These are phyloP conservation scores for Fragum fragum DNA, from an alignment of 2,888 invertebrate species.

Conservation along the genomic window DNA sequence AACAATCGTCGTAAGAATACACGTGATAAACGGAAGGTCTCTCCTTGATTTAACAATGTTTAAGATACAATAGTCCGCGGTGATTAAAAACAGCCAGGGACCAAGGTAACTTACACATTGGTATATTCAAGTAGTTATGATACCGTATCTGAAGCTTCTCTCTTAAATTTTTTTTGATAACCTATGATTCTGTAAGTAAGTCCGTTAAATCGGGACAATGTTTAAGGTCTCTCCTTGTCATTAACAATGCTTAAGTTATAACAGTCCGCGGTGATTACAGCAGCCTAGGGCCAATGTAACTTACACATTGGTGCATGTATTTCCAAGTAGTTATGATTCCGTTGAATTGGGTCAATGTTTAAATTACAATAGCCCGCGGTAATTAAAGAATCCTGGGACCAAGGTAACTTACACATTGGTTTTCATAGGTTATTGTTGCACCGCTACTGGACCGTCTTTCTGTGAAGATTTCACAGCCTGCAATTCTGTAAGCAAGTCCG, in stretches of 20 bases:
- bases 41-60: neutral
- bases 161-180: too few species aligned
- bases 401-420: constrained; percentile 44
- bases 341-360: neutral
- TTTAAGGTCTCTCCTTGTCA: neutral
- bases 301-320: constrained; percentile 36
- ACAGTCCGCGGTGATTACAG: constrained; percentile 16
- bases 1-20: too few species aligned
- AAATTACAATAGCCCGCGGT: constrained; percentile 44
- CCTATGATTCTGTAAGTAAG: too few species aligned
- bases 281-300: constrained; percentile 34
- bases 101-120: constrained; percentile 48
- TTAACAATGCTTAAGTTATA: constrained; percentile 27
- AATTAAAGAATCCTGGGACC: constrained; percentile 38
- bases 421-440: too few species aligned
- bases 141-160: too few species aligned
- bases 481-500: too few species aligned
- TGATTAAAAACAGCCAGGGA: constrained; percentile 31
- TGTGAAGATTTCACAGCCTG: too few species aligned
- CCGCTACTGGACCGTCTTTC: too few species aligned
- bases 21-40: too few species aligned
- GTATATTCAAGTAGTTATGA: too few species aligned
- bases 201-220: too few species aligned
- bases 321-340: too few species aligned
- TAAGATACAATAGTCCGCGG: constrained; percentile 47